Percentiles rank a stretch among this genome's conserved stretches.
Conservation (phyloP, 2,797 vertebrate species). For the Thalassophryne amazonica region DNA sequence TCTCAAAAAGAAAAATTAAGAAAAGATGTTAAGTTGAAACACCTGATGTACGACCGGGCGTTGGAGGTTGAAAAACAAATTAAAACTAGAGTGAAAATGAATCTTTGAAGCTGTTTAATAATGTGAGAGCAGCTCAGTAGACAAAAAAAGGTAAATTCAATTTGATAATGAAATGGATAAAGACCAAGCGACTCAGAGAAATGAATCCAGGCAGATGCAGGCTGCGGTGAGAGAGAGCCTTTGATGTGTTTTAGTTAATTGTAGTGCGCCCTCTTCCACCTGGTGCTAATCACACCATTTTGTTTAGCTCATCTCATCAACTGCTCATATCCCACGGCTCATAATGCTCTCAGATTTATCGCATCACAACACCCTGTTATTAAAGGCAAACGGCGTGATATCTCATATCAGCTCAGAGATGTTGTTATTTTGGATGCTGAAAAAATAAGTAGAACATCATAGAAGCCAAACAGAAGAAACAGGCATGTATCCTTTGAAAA, state of each 20-base stretch:
- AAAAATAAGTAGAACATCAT: not conserved
- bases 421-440: slow-evolving; percentile 3
- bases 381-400: slow-evolving; percentile 21
- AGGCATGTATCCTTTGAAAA: not conserved
- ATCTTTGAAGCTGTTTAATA: not conserved
- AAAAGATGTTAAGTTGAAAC: not conserved
- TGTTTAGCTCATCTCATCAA: slow-evolving; percentile 19
- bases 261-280: slow-evolving; percentile 9
- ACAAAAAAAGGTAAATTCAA: slow-evolving; percentile 1
- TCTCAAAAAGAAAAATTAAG: not conserved
- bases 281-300: slow-evolving; percentile 28
- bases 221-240: slow-evolving; percentile 1
- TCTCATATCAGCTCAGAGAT: slow-evolving; percentile 11
- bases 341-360: slow-evolving; percentile 4
- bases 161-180: slow-evolving; percentile 16
- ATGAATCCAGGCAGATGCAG: not conserved
- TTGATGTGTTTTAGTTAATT: slow-evolving; percentile 25
- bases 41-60: not conserved
- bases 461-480: not conserved
- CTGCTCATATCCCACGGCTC: slow-evolving; percentile 16
- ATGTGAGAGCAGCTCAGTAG: not conserved
- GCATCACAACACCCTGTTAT: slow-evolving; percentile 3
- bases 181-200: not conserved
- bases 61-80: not conserved
- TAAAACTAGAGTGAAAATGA: not conserved